Conservation (phyloP, 2,113 vertebrate species). For the Dromiciops gliroides region DNA sequence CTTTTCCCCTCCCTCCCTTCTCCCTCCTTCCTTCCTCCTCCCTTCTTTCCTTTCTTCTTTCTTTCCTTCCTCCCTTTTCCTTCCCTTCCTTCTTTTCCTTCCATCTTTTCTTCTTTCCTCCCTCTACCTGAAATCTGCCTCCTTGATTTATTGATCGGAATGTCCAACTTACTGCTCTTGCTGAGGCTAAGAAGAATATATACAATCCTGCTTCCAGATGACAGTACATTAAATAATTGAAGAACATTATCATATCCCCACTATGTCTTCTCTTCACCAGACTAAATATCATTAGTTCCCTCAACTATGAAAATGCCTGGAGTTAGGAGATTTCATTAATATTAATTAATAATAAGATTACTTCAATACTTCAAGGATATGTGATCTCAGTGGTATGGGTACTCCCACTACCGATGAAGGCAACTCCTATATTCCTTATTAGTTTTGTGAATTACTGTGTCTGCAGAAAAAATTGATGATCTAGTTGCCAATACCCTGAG, state of each 20-base stretch:
- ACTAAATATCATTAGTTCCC: background rate
- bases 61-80: background rate
- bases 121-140: background rate
- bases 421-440: background rate
- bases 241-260: background rate
- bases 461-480: background rate
- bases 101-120: background rate
- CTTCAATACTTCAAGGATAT: background rate
- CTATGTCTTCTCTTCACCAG: background rate
- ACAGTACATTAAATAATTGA: background rate
- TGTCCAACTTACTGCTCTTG: no score
- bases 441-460: background rate
- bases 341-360: background rate
- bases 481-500: background rate
- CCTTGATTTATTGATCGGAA: background rate
- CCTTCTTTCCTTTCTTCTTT: background rate
- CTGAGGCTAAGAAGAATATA: no score
- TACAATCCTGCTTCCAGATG: background rate
- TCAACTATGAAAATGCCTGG: background rate
- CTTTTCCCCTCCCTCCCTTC: rapidly evolving
- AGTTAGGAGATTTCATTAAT: background rate
- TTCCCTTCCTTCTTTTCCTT: background rate
- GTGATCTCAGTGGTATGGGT: background rate
- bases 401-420: background rate
- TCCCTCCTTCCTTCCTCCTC: no score